These are phyloP conservation scores for Linepithema humile DNA, from an alignment of 1,140 invertebrate species.

Conservation along the genomic window DNA sequence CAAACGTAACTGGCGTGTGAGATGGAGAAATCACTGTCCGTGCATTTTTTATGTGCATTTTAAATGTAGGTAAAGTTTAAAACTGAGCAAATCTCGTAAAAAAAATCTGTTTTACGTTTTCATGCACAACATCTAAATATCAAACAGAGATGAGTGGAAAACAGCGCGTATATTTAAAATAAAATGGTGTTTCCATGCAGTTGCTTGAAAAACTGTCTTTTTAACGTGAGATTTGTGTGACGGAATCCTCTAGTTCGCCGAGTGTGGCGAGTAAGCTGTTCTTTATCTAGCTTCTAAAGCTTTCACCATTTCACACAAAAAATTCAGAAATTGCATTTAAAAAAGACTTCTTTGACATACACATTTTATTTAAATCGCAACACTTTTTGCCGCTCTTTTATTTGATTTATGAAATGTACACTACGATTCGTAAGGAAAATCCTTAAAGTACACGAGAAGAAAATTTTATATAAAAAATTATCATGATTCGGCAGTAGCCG, in stretches of 20 bases:
- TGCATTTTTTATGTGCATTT: neutral
- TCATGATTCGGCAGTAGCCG: no score
- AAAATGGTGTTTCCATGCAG: conserved; percentile 18
- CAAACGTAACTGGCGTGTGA: neutral
- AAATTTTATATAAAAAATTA: no score
- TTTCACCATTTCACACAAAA: no score
- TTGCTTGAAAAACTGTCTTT: neutral
- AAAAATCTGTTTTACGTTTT: neutral
- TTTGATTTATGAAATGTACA: neutral
- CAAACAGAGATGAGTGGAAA: neutral
- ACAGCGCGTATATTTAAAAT: neutral
- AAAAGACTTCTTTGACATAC: neutral
- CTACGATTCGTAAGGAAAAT: no score
- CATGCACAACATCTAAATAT: neutral
- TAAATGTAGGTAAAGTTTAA: neutral
- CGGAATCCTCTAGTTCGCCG: neutral
- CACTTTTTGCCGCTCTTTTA: neutral
- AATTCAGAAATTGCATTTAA: no score
- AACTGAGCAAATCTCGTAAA: neutral
- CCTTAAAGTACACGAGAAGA: no score
- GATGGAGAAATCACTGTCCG: neutral
- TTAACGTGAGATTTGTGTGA: neutral
- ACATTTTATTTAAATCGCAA: neutral
- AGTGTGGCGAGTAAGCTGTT: neutral
- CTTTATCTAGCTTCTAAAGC: neutral